Evolutionary conservation across 2,113 vertebrate species (phyloP).

Genomic region (Sander vitreus): DNA sequence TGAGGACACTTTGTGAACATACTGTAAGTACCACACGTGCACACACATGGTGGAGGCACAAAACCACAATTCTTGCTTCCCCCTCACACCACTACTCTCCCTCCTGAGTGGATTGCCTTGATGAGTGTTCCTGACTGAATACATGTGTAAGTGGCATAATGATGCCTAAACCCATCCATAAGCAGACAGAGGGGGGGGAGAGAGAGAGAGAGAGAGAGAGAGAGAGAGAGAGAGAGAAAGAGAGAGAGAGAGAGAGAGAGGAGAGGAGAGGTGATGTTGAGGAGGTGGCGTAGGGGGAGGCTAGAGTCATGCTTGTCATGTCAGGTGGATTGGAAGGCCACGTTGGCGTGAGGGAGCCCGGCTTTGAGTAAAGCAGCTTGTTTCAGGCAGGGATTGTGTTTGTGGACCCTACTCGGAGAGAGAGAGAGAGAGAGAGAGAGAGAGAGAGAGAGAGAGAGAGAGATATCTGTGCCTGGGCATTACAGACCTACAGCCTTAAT

Average conservation of each 20-base stretch:
- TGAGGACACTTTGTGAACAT: conserved; percentile 52
- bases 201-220: conserved; percentile 24
- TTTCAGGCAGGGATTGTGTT: conserved; percentile 79
- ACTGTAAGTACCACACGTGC: conserved; percentile 35
- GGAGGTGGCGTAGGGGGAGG: conserved; percentile 6
- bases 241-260: not conserved
- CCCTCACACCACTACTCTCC: conserved; percentile 29
- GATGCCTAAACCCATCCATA: conserved; percentile 68
- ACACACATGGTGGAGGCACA: not conserved
- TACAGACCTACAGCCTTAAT: conserved; percentile 80
- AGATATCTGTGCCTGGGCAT: conserved; percentile 67
- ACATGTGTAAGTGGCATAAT: conserved; percentile 80
- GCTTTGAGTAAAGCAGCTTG: conserved; percentile 83
- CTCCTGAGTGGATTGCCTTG: conserved; percentile 60
- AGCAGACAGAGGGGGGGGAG: conserved; percentile 12
- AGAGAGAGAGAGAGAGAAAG: not conserved
- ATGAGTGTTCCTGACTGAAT: conserved; percentile 74
- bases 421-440: conserved; percentile 28
- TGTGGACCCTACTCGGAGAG: conserved; percentile 51
- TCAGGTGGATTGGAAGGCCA: conserved; percentile 75
- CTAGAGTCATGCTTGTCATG: conserved; percentile 72
- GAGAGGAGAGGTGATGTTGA: conserved; percentile 17
- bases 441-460: conserved; percentile 34
- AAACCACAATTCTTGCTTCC: conserved; percentile 43
- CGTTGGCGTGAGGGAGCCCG: conserved; percentile 64